phyloP scores from a whole-genome alignment of 2,797 vertebrate species.

The Galago senegalensis region DNA sequence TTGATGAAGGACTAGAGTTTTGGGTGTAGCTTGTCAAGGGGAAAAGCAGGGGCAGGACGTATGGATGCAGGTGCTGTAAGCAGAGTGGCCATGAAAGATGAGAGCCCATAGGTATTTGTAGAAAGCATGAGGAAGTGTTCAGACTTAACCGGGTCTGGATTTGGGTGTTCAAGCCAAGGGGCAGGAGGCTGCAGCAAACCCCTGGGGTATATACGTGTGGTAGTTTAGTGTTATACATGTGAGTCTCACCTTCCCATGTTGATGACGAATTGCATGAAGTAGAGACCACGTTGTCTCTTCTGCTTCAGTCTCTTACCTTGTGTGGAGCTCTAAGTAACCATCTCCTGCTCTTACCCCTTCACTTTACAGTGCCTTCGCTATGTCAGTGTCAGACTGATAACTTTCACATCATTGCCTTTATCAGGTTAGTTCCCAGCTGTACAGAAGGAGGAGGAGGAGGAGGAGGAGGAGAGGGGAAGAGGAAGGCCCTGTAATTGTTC shows the following conservation, averaged over 20 bases:
- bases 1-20: neutral
- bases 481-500: neutral
- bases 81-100: neutral
- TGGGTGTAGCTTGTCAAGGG: neutral
- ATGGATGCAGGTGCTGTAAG: neutral
- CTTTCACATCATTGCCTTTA: neutral
- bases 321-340: neutral
- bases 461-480: neutral
- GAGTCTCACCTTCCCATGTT: neutral
- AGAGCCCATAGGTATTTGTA: neutral
- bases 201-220: neutral
- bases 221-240: neutral
- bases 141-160: constrained; percentile 13
- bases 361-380: neutral
- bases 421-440: neutral
- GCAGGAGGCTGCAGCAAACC: neutral
- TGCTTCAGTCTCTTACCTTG: neutral
- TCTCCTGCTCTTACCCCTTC: neutral
- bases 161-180: neutral
- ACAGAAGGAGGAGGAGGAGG: neutral
- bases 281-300: neutral
- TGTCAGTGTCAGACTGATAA: neutral
- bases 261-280: neutral
- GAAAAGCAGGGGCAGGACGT: neutral
- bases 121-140: constrained; percentile 7